These are phyloP conservation scores for Papilio elwesi DNA, from an alignment of 2,888 invertebrate species.

Conservation along the genomic window DNA sequence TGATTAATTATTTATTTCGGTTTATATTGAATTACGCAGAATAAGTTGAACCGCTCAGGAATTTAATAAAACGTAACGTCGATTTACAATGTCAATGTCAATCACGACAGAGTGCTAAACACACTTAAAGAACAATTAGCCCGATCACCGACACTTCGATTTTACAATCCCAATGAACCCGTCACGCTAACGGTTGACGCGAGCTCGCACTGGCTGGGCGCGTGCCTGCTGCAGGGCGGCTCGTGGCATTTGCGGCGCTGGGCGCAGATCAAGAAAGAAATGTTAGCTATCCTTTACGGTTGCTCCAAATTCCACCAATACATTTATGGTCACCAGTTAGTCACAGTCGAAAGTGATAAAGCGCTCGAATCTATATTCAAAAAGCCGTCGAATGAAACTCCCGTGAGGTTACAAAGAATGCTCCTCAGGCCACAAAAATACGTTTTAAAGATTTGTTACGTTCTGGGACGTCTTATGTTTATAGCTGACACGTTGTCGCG, in stretches of 20 bases:
- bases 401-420: constrained; percentile 49
- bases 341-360: constrained; percentile 49
- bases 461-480: neutral
- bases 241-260: constrained; percentile 36
- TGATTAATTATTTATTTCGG: constrained; percentile 1
- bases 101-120: neutral
- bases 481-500: too few species aligned
- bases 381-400: constrained; percentile 45
- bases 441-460: neutral
- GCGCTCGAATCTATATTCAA: constrained; percentile 49
- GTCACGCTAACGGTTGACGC: constrained; percentile 17
- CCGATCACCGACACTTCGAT: constrained; percentile 15
- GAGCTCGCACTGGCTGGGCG: constrained; percentile 7
- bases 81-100: neutral
- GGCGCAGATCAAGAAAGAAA: constrained; percentile 52
- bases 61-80: constrained; percentile 4
- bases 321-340: constrained; percentile 45
- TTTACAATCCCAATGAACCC: too few species aligned
- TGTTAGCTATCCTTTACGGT: constrained; percentile 51
- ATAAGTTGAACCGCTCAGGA: neutral
- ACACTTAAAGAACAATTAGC: neutral
- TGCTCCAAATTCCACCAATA: constrained; percentile 49
- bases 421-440: constrained; percentile 48
- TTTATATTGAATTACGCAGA: neutral
- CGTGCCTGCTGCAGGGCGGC: constrained; percentile 8